Evolutionary conservation across 2,113 vertebrate genomes (phyloP).

Genomic region (Eolophus roseicapilla): DNA sequence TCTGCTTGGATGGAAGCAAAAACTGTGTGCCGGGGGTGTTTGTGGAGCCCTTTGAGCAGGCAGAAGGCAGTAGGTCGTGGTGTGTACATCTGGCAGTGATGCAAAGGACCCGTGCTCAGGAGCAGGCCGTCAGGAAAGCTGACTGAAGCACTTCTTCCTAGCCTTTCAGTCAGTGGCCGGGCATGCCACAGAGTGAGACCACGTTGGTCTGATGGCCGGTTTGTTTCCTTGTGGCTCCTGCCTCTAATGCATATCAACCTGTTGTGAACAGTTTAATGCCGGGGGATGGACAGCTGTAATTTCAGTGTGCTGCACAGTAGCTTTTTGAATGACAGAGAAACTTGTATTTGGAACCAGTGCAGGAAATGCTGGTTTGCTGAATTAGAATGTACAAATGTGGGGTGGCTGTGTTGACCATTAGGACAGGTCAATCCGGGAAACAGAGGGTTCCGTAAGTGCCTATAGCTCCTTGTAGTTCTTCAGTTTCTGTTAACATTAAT

Average conservation of each 20-base stretch:
- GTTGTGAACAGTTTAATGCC: neutral
- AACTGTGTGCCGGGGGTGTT: accelerated
- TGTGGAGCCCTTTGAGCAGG: neutral
- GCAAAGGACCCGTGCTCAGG: accelerated
- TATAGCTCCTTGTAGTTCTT: neutral
- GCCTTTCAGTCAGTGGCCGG: neutral
- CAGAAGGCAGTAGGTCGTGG: neutral
- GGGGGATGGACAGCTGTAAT: neutral
- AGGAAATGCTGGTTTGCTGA: neutral
- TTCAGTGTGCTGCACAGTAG: neutral
- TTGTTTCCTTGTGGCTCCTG: neutral
- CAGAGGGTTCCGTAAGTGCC: accelerated
- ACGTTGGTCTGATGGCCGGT: accelerated
- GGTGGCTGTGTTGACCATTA: neutral
- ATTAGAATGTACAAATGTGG: neutral
- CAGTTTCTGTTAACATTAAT: neutral
- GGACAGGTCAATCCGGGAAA: neutral
- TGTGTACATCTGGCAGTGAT: neutral
- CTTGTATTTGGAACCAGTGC: neutral
- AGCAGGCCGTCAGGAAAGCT: neutral
- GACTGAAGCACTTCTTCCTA: neutral
- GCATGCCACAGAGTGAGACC: neutral
- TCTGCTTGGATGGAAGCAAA: neutral
- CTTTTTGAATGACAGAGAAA: neutral
- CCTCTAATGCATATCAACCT: neutral